Conservation (phyloP, 2,888 invertebrate species). For the Tetramorium bicarinatum region DNA sequence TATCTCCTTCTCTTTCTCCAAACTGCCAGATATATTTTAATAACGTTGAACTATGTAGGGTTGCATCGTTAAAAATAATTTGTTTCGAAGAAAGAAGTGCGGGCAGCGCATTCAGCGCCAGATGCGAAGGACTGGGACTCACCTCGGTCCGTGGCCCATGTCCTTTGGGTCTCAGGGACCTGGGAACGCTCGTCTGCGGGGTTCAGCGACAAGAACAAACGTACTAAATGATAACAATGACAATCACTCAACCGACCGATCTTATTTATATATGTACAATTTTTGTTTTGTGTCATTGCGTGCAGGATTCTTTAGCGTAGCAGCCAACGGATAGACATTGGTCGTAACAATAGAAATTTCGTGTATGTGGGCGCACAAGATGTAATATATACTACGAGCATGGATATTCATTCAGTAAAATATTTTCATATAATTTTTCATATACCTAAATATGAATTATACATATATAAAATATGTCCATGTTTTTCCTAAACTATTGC, state of each 20-base stretch:
- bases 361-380: neutral
- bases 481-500: conserved; percentile 60
- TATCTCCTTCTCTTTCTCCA: neutral
- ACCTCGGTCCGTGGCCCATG: conserved; percentile 86
- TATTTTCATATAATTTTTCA: neutral
- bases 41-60: neutral
- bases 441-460: too few species aligned
- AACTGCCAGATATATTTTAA: neutral
- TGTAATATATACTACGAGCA: neutral
- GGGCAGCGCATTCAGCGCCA: conserved; percentile 23
- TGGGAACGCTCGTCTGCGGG: conserved; percentile 88
- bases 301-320: neutral
- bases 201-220: conserved; percentile 92
- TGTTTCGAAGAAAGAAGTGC: neutral
- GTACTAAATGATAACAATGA: conserved; percentile 89
- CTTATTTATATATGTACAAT: conserved; percentile 63
- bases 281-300: neutral
- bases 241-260: conserved; percentile 81
- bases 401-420: neutral
- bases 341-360: neutral
- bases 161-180: conserved; percentile 77
- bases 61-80: neutral
- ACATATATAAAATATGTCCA: neutral
- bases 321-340: neutral
- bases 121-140: conserved; percentile 75